Evolutionary conservation across 2,888 invertebrate species (phyloP).

Genomic region (Clivina fossor): DNA sequence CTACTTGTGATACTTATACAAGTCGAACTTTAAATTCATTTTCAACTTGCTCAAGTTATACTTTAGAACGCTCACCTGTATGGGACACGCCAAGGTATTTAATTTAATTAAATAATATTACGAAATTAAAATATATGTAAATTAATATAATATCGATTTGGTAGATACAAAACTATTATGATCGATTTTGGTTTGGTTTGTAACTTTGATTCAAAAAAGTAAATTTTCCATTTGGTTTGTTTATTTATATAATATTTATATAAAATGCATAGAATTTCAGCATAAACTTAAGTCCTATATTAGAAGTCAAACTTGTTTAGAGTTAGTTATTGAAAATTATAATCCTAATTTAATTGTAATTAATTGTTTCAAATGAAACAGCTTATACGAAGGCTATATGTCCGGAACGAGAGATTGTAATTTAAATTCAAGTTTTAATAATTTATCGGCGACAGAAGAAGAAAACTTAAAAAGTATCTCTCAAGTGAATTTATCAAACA

Average conservation of each 20-base stretch:
- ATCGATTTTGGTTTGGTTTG: background rate
- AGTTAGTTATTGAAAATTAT: no score
- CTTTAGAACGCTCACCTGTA: background rate
- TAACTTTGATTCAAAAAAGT: background rate
- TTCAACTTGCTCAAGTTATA: background rate
- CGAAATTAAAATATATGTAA: background rate
- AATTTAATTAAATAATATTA: background rate
- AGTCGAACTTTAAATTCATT: background rate
- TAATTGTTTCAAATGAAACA: no score
- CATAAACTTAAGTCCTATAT: no score
- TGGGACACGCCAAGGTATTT: background rate
- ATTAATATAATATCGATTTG: background rate
- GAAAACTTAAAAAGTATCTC: background rate
- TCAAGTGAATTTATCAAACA: background rate
- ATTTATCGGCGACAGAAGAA: no score
- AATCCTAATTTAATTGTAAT: no score
- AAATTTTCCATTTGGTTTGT: background rate
- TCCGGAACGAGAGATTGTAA: no score
- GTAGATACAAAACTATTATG: background rate
- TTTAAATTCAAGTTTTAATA: no score
- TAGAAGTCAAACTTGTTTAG: no score
- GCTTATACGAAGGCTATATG: no score
- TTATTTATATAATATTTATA: background rate
- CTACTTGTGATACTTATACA: background rate
- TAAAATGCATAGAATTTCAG: no score